These are phyloP conservation scores for Aethina tumida DNA, from an alignment of 1,140 invertebrate species.

Conservation along the genomic window DNA sequence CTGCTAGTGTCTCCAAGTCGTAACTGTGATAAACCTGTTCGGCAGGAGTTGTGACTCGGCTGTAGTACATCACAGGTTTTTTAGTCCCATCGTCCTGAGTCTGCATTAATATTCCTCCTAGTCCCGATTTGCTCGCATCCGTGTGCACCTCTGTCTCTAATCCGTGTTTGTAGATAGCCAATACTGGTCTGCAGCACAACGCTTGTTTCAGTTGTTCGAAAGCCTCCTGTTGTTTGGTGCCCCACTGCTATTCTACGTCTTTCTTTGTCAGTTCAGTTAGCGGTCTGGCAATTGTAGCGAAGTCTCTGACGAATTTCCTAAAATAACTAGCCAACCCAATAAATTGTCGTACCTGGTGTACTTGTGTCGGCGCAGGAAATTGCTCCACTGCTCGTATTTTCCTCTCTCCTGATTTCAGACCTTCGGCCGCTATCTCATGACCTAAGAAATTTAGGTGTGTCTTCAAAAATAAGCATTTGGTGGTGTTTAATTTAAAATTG, in stretches of 20 bases:
- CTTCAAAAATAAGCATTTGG: slow-evolving; percentile 16
- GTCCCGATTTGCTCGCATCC: slow-evolving; percentile 20
- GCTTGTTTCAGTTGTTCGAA: too few relatives aligned
- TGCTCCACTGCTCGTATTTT: slow-evolving; percentile 26
- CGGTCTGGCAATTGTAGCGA: slow-evolving; percentile 17
- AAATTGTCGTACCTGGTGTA: slow-evolving; percentile 30
- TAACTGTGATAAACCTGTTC: slow-evolving; percentile 27
- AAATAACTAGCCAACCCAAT: slow-evolving; percentile 26
- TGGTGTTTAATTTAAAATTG: slow-evolving; percentile 13
- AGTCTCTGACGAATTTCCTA: slow-evolving; percentile 21
- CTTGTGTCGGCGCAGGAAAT: slow-evolving; percentile 21
- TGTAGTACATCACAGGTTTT: slow-evolving; percentile 26
- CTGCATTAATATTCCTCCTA: slow-evolving; percentile 30
- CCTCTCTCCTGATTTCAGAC: slow-evolving; percentile 22
- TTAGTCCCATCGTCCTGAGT: slow-evolving; percentile 8
- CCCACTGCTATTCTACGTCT: slow-evolving; percentile 13
- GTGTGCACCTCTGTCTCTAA: slow-evolving; percentile 27
- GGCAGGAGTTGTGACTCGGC: slow-evolving; percentile 20
- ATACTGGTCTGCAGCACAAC: too few relatives aligned
- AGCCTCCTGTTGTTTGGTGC: slow-evolving; percentile 11
- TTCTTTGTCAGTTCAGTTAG: slow-evolving; percentile 15
- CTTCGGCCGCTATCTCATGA: slow-evolving; percentile 11
- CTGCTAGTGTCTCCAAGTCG: slow-evolving; percentile 27
- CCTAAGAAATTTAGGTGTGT: slow-evolving; percentile 13
- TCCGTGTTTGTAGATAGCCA: too few relatives aligned